A percentile compares a stretch with the other conserved stretches of the same genome.
These are phyloP conservation scores for Drosophila suzukii DNA, from an alignment of 1,140 invertebrate genomes.

Conservation along the genomic window DNA sequence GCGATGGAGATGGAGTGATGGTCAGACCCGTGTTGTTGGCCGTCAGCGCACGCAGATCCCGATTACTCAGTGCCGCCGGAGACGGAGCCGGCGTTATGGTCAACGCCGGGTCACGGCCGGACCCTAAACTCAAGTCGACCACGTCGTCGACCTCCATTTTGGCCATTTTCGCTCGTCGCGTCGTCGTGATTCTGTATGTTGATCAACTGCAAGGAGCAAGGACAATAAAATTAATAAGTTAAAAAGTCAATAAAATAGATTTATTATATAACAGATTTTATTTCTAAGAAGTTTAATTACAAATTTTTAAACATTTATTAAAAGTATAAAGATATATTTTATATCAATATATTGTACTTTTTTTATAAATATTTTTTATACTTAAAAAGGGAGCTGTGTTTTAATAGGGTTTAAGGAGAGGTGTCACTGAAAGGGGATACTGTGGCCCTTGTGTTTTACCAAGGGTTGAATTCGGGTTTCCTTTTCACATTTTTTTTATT, in stretches of 20 bases:
- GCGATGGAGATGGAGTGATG: slow-evolving; percentile 74
- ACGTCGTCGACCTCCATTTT: slow-evolving; percentile 88
- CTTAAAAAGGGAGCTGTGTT: no score
- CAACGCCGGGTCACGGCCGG: slow-evolving; percentile 78
- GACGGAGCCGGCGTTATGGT: slow-evolving; percentile 75
- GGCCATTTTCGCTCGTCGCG: slow-evolving; percentile 85
- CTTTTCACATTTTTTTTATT: slow-evolving; percentile 11
- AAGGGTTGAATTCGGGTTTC: slow-evolving; percentile 44
- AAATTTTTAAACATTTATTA: no score
- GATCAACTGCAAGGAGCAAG: slow-evolving; percentile 46
- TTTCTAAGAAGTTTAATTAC: no score
- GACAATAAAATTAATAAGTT: slow-evolving; percentile 6
- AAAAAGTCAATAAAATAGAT: neutral
- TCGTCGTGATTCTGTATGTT: slow-evolving; percentile 77
- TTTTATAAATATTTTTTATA: neutral
- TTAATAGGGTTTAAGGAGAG: slow-evolving; percentile 32
- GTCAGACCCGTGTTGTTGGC: slow-evolving; percentile 78
- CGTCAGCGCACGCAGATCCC: slow-evolving; percentile 75
- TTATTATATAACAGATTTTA: no score
- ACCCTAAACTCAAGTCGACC: slow-evolving; percentile 86
- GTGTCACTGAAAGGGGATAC: slow-evolving; percentile 12
- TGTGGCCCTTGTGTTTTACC: slow-evolving; percentile 20
- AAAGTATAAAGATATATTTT: no score
- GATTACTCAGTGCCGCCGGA: slow-evolving; percentile 55
- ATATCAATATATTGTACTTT: neutral